Conservation (phyloP, 2,113 vertebrate species). For the Anhinga rufa region DNA sequence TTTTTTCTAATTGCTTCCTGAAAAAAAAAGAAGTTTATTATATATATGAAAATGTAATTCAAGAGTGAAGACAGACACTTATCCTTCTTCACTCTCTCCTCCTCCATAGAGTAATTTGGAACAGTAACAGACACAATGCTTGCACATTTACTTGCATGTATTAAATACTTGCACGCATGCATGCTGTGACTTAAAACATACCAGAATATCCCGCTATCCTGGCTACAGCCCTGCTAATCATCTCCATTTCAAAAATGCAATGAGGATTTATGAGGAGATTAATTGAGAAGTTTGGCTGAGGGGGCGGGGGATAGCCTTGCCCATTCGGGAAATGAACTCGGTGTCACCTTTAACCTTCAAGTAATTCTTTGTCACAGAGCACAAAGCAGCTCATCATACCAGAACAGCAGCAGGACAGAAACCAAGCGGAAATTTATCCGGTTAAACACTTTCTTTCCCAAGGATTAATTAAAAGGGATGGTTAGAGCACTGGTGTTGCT, state of each 20-base stretch:
- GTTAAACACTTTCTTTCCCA: slow-evolving; percentile 31
- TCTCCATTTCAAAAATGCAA: slow-evolving; percentile 21
- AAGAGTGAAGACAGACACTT: neutral
- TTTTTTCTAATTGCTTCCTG: neutral
- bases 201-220: neutral
- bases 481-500: neutral
- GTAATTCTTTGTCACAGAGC: slow-evolving; percentile 20
- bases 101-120: neutral
- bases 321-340: neutral
- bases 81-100: neutral
- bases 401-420: slow-evolving; percentile 15
- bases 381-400: slow-evolving; percentile 40
- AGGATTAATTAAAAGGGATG: neutral
- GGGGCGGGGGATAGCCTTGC: neutral
- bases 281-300: neutral
- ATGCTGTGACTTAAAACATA: neutral
- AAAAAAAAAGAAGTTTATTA: neutral
- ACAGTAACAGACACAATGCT: neutral
- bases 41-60: neutral
- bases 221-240: neutral
- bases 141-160: neutral
- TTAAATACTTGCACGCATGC: neutral
- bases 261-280: slow-evolving; percentile 37
- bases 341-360: slow-evolving; percentile 19
- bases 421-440: neutral